Percentiles rank a stretch among this genome's conserved stretches.
phyloP scores from a whole-genome alignment of 1,140 invertebrate species.

The Drosophila trapezifrons region DNA sequence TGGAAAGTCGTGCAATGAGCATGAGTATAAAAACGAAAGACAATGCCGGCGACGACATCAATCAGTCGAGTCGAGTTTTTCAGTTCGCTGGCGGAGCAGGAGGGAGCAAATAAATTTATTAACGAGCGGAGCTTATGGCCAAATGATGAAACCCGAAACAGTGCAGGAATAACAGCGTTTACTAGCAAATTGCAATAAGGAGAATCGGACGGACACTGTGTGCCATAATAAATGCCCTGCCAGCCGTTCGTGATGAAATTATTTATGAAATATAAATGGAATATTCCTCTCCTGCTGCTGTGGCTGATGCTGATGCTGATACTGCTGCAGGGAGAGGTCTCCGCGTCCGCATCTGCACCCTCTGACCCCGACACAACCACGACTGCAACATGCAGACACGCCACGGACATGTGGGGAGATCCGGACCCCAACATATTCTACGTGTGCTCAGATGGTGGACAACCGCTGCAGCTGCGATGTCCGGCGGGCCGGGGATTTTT shows the following conservation, averaged over 20 bases:
- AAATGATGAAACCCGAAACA: conserved; percentile 47
- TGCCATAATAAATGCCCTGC: conserved; percentile 35
- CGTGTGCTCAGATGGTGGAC: conserved; percentile 64
- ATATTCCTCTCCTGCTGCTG: conserved; percentile 29
- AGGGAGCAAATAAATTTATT: conserved; percentile 46
- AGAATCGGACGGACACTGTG: conserved; percentile 11
- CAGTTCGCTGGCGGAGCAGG: conserved; percentile 26
- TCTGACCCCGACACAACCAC: conserved; percentile 37
- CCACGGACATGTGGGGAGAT: conserved; percentile 80
- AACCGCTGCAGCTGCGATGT: conserved; percentile 65
- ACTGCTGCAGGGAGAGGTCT: conserved; percentile 11
- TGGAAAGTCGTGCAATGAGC: conserved; percentile 28
- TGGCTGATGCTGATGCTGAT: conserved; percentile 2
- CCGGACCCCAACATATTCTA: conserved; percentile 81
- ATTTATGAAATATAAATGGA: conserved; percentile 76
- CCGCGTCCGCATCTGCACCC: conserved; percentile 16
- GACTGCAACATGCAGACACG: conserved; percentile 73
- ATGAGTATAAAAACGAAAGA: conserved; percentile 72
- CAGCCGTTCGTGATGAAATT: conserved; percentile 69
- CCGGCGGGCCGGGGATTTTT: conserved; percentile 78
- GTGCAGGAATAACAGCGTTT: conserved; percentile 40
- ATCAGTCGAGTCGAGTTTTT: conserved; percentile 75
- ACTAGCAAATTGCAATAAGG: conserved; percentile 26
- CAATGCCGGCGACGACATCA: conserved; percentile 60
- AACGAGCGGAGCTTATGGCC: conserved; percentile 41